phyloP scores from a whole-genome alignment of 2,113 vertebrate species.

The Callipepla californica region DNA sequence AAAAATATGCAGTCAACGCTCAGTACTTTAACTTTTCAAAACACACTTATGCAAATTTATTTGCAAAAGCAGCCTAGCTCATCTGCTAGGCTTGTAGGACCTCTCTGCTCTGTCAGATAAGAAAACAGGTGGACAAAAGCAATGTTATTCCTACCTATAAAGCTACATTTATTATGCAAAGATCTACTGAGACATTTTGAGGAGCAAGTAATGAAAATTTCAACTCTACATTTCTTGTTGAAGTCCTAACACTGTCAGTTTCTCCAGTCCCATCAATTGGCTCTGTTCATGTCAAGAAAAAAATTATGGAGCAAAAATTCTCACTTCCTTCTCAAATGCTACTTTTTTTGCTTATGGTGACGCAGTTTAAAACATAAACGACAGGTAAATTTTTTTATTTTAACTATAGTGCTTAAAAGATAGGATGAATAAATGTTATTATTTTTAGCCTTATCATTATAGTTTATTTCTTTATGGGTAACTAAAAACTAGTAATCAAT shows the following conservation, averaged over 20 bases:
- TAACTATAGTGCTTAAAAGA: rapidly evolving
- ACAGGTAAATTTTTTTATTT: neutral
- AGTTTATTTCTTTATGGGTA: neutral
- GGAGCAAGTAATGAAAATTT: neutral
- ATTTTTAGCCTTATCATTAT: neutral
- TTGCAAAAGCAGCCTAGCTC: neutral
- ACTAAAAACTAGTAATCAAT: neutral
- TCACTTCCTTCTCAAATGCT: neutral
- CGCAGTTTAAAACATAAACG: neutral
- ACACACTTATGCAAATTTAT: rapidly evolving
- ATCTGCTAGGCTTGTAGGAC: neutral
- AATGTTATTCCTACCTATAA: neutral
- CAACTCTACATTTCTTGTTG: neutral
- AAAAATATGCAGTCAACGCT: neutral
- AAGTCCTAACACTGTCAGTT: neutral
- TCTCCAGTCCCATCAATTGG: neutral
- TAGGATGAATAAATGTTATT: neutral
- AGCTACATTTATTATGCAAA: neutral
- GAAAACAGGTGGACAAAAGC: neutral
- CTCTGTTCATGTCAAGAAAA: neutral
- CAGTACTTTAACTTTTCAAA: neutral
- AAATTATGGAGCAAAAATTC: neutral
- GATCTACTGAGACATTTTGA: neutral
- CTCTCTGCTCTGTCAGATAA: neutral
- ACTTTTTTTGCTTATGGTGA: neutral